Evolutionary conservation across 2,888 invertebrate species (phyloP), one percentile per base, ranked within the genome.

Genomic region (Arrhopalites spinosus): DNA sequence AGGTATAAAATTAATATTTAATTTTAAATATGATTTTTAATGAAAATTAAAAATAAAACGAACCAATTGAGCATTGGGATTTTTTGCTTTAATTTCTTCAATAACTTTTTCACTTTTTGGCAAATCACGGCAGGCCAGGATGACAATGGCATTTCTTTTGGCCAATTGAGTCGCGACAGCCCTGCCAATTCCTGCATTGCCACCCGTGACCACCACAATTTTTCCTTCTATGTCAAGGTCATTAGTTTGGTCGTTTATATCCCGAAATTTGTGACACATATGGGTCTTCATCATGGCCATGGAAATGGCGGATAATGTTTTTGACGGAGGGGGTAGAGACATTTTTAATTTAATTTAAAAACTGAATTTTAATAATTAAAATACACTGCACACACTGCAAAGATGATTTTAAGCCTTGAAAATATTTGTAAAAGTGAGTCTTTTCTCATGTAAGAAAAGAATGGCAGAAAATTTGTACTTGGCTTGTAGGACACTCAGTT

Each of bases 91-190:
- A 15, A 45, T 45, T 7, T 45, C 45, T 15, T 45, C 45, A 45
- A 15, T 15, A 11, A 15, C 45, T 45, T 45, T 45, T 45, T 45
- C 45, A 45, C 7, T 45, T 15, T 45, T 45, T 7, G 45, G 7
- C 45, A 45, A 15, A 45, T 45, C 45, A 7, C 45, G 45, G 7
- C 95, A 95, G 1, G 93, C 94, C 93, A 95, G 91, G 83, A 93
- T 90, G 78, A 95, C 91, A 87, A 90, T 92, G 1, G 92, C 94
- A 30, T 59, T 66, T 27, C 78, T 25, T 27, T 72, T 71, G 2
- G 75, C 78, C 53, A 78, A 59, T 20, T 69, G 69, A 20, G 50
- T 20, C 0, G 73, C 73, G 7, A 75, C 64, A 15, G 27, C 68
- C 23, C 73, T 59, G 7, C 78, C 78, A 2, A 78, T 7, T 7